phyloP scores from a whole-genome alignment of 1,140 invertebrate genomes.

The Dinothrombium tinctorium region DNA sequence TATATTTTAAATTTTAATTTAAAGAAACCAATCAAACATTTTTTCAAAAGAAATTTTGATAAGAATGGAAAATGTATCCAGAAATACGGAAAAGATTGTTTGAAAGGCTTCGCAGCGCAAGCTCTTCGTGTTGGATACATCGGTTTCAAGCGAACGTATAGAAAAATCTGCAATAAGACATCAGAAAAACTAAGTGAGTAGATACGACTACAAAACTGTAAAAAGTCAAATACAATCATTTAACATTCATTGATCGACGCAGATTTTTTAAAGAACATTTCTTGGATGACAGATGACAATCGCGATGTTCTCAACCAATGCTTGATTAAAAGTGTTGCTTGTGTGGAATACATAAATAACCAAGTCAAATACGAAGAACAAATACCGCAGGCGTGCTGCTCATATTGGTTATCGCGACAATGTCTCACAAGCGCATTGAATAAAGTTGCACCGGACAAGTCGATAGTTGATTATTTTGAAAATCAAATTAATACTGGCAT shows the following conservation, averaged over 20 bases:
- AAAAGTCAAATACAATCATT: too few species aligned
- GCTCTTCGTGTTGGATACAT: neutral
- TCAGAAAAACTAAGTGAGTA: neutral
- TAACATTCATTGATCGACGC: neutral
- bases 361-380: neutral
- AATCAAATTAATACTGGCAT: neutral
- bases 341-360: neutral
- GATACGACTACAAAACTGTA: neutral
- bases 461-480: neutral
- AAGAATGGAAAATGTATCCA: neutral
- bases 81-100: neutral
- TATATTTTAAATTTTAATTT: too few species aligned
- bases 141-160: neutral
- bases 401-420: neutral
- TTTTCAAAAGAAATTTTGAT: neutral
- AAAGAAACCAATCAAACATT: too few species aligned
- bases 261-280: neutral
- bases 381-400: neutral
- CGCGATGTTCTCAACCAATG: neutral
- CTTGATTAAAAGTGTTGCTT: neutral
- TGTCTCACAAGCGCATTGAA: neutral
- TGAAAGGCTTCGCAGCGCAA: neutral
- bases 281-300: neutral
- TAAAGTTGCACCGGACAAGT: neutral
- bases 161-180: neutral